Percentiles rank a stretch among this genome's conserved stretches.
Conservation (phyloP, 2,888 invertebrate species). For the Stictocephala bisonia region DNA sequence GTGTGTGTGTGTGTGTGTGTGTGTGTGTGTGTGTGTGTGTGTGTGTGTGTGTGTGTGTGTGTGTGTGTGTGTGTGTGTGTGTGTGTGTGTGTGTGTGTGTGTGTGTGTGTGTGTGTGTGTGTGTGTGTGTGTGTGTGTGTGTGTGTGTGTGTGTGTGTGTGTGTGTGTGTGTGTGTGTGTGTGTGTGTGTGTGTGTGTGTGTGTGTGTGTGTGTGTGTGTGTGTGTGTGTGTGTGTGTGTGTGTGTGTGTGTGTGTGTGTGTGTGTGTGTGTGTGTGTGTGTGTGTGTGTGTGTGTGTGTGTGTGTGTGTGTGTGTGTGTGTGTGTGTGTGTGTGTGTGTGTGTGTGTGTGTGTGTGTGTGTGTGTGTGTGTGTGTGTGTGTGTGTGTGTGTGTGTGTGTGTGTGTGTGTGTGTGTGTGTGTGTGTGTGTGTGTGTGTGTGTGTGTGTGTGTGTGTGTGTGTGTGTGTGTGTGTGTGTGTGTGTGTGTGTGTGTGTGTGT, state of each 20-base stretch:
- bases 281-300: background rate
- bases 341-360: background rate
- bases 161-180: too few species aligned
- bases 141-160: too few species aligned
- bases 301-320: background rate
- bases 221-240: background rate
- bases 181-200: too few species aligned
- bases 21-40: too few species aligned
- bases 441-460: background rate
- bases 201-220: background rate
- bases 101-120: too few species aligned
- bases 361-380: background rate
- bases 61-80: too few species aligned
- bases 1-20: too few species aligned
- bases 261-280: background rate
- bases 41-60: too few species aligned
- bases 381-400: background rate
- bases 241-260: background rate
- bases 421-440: background rate
- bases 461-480: background rate
- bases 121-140: too few species aligned
- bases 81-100: too few species aligned
- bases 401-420: background rate
- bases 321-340: background rate
- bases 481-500: background rate